Base-by-base conservation (phyloP, 2,113 vertebrate genomes). In the Saguinus midas region DNA sequence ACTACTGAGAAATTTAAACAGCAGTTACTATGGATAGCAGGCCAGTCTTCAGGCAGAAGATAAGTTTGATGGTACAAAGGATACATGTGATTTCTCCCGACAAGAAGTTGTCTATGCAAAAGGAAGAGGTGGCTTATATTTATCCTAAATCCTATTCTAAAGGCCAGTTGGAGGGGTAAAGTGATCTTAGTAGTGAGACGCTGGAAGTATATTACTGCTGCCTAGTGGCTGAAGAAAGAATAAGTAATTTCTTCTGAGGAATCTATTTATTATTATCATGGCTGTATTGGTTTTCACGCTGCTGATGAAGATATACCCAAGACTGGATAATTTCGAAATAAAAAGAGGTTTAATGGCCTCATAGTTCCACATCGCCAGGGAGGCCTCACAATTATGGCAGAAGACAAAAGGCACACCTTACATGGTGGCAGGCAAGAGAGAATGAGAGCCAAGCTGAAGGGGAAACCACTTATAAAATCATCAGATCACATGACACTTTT, bases 131-230 rank as follows among this genome's bases (percentile, higher is more conserved):
- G n/a, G 1, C 18, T 52, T 40, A 32, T 64, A 2, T 23, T 6
- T 58, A 18, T 45, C 29, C 80, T 79, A 87, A 70, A 55, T 72
- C 6, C 14, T 86, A 3, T 92, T 43, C 21, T 32, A 32, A 64
- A 82, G 5, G 18, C 37, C 23, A 25, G 27, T 10, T 17, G 16
- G 6, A 52, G n/a, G 23, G 11, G 8, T 76, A 55, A 85, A 27
- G 9, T 37, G 29, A 61, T 52, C 48, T 82, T 9, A 37, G 40
- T 11, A 23, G 1, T 35, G 23, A 83, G 23, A 87, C 75, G 29
- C 17, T 52, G 0, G 8, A 73, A 17, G 66, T 10, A 0, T n/a
- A n/a, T 57, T 20, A 40, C 32, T 35, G 10, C 5, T 2, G 16
- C 23, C 11, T 43, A n/a, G 16, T 12, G 29, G 10, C n/a, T 32